Conservation (phyloP, 2,888 invertebrate species). For the Drosophila antonietae region DNA sequence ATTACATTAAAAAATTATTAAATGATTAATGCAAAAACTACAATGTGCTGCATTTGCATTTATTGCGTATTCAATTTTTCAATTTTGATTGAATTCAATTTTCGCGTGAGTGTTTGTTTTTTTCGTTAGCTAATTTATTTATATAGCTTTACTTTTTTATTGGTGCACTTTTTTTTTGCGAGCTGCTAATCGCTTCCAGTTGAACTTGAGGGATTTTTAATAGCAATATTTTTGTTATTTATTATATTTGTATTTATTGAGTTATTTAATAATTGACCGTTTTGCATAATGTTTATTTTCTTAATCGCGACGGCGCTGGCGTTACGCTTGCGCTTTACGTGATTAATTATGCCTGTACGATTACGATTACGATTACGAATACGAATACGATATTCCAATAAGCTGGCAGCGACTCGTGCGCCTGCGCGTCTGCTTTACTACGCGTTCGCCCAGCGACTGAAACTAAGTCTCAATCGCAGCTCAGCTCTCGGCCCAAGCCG, state of each 20-base stretch:
- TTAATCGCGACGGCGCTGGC: constrained; percentile 42
- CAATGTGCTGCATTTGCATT: constrained; percentile 49
- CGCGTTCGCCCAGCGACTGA: constrained; percentile 69
- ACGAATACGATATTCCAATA: constrained; percentile 51
- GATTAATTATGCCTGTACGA: constrained; percentile 19
- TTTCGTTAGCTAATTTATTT: constrained; percentile 35
- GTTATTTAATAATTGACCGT: constrained; percentile 28
- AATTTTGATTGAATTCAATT: constrained; percentile 54
- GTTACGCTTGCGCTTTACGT: constrained; percentile 34
- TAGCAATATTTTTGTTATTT: constrained; percentile 4
- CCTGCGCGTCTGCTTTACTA: constrained; percentile 67
- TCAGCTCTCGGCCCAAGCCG: constrained; percentile 36
- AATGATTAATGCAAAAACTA: constrained; percentile 57
- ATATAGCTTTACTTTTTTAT: constrained; percentile 20
- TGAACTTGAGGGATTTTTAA: constrained; percentile 39
- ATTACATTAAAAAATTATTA: constrained; percentile 65
- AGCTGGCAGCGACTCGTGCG: constrained; percentile 51
- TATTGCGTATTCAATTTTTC: constrained; percentile 39
- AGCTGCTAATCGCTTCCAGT: constrained; percentile 49
- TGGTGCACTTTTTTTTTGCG: constrained; percentile 38
- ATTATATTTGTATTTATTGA: constrained; percentile 23
- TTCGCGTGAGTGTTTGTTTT: constrained; percentile 59
- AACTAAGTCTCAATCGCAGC: constrained; percentile 22
- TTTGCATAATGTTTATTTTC: constrained; percentile 38
- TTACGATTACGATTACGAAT: constrained; percentile 29